Conservation (phyloP, 2,113 vertebrate species). For the Tenebrosternarchus preto region DNA sequence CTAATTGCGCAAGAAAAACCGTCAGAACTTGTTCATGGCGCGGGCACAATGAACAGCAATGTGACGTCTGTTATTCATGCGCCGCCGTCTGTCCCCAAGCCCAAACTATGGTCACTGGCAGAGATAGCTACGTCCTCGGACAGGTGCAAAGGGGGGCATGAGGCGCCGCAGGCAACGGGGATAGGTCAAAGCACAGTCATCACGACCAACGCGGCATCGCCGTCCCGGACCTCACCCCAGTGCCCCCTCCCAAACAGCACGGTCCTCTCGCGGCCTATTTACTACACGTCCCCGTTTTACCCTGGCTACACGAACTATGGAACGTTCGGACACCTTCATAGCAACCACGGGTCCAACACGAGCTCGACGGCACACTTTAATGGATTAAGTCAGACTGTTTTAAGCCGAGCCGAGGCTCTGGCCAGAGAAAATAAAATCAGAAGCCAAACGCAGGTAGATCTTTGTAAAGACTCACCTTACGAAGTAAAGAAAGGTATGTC, state of each 20-base stretch:
- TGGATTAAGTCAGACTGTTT: slow-evolving; percentile 99
- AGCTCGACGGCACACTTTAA: slow-evolving; percentile 89
- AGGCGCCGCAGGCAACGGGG: slow-evolving; percentile 66
- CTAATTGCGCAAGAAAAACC: too few relatives aligned
- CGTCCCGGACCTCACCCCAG: slow-evolving; percentile 86
- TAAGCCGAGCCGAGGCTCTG: slow-evolving; percentile 94
- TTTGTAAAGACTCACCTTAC: slow-evolving; percentile 98
- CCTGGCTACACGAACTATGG: slow-evolving; percentile 98
- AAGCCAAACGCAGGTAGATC: slow-evolving; percentile 92
- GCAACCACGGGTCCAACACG: slow-evolving; percentile 82
- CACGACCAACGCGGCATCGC: slow-evolving; percentile 76
- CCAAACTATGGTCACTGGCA: slow-evolving; percentile 95
- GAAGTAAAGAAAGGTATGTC: slow-evolving; percentile 99
- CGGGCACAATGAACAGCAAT: slow-evolving; percentile 69
- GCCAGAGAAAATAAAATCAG: slow-evolving; percentile 93
- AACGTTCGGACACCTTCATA: slow-evolving; percentile 92
- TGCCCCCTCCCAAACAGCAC: slow-evolving; percentile 85
- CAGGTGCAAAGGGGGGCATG: slow-evolving; percentile 84
- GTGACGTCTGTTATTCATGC: slow-evolving; percentile 92
- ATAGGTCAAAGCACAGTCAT: slow-evolving; percentile 63
- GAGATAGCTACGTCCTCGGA: slow-evolving; percentile 96
- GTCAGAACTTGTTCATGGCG: slow-evolving; percentile 61
- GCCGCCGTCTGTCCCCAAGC: slow-evolving; percentile 85
- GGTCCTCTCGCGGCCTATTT: slow-evolving; percentile 90
- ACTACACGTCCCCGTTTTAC: slow-evolving; percentile 97